Evolutionary conservation across 2,888 invertebrate species (phyloP), one percentile per base, ranked within the genome.

Genomic region (Ochlodes sylvanus): DNA sequence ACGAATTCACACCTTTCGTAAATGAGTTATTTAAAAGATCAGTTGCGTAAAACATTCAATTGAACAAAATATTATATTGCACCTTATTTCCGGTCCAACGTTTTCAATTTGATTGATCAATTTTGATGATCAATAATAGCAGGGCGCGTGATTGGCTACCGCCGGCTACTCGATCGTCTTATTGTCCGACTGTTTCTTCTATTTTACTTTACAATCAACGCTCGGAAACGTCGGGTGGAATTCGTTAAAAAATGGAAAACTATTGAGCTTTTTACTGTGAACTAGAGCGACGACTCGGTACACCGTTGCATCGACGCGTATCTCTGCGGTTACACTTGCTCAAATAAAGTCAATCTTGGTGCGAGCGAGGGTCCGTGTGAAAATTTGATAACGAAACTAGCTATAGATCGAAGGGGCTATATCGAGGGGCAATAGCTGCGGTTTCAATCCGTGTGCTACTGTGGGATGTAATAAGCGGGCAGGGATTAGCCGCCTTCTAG

Each of bases 271-370:
- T 88, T 88, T 85, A 85, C 76, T 72, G 76, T 76, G 81, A 85
- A 85, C 75, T 76, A 75, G 74, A 79, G 78, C 71, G 60, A 68
- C 9, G n/a, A 55, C 71, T 70, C 71, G 72, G 71, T 34, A 63
- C 55, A 69, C 54, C 54, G 63, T 63, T 71, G 71, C 75, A 75
- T 71, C 72, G 76, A 73, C 82, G 85, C 87, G 88, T 87, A 88
- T 77, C 71, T 72, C 80, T 93, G 92, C 83, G 92, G 92, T 93
- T 87, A 84, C 82, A 90, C 90, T 91, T 92, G 84, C 88, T 89
- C 90, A 92, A 92, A 92, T 93, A 93, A 90, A 92, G 89, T 89
- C 92, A 89, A 92, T 92, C 91, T 92, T 85, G 90, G 86, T 82
- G 86, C 83, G 73, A 78, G 77, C 81, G 79, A 78, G 84, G 85